Conservation (phyloP, 1,140 invertebrate genomes). For the Anoplophora glabripennis region DNA sequence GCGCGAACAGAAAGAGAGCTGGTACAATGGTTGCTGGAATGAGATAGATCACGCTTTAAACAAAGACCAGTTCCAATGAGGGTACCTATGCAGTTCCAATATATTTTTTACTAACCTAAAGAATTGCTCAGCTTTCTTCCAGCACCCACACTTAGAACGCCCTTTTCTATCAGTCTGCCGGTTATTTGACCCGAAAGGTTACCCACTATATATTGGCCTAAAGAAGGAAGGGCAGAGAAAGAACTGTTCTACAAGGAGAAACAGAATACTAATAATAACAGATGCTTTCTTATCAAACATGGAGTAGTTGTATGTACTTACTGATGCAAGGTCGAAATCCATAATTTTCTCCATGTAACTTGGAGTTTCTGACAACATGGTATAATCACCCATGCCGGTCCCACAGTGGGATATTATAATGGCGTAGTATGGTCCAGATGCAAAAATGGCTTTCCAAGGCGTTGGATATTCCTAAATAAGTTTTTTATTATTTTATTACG, state of each 20-base stretch:
- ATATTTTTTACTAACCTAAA: background rate
- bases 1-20: constrained; percentile 58
- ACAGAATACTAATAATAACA: no score
- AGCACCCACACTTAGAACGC: background rate
- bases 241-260: constrained; percentile 62
- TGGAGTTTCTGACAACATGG: constrained; percentile 83
- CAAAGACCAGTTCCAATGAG: no score
- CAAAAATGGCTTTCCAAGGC: constrained; percentile 75
- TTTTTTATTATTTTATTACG: no score
- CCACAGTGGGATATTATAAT: constrained; percentile 75
- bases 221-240: constrained; percentile 73
- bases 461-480: constrained; percentile 47
- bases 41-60: background rate
- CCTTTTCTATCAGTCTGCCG: constrained; percentile 45
- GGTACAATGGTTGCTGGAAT: constrained; percentile 56
- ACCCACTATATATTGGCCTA: constrained; percentile 64
- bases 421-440: constrained; percentile 75
- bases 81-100: no score
- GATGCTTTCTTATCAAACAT: no score
- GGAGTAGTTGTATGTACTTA: constrained; percentile 39
- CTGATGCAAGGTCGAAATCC: constrained; percentile 68
- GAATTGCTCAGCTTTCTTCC: background rate
- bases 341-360: constrained; percentile 82
- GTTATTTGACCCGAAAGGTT: constrained; percentile 60
- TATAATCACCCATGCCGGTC: constrained; percentile 89